A percentile compares a stretch with the other conserved stretches of the same genome.
These are phyloP conservation scores for Lateolabrax maculatus DNA, from an alignment of 2,797 vertebrate species.

Conservation along the genomic window DNA sequence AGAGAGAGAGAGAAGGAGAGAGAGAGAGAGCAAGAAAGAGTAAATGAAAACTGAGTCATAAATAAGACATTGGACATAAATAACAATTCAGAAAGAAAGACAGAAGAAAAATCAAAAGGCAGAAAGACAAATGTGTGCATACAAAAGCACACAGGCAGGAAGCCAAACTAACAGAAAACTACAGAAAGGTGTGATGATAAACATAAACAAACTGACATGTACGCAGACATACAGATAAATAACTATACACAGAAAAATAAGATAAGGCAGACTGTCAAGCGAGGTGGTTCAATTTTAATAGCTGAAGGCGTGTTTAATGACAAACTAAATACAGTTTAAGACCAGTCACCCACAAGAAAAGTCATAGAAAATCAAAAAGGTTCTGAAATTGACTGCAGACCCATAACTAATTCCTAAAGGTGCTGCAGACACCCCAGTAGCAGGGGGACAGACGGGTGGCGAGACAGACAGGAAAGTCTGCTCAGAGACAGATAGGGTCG, in stretches of 20 bases:
- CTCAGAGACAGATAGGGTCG: slow-evolving; percentile 20
- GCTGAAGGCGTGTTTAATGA: not conserved
- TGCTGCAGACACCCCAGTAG: not conserved
- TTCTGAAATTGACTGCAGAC: not conserved
- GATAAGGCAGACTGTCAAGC: not conserved
- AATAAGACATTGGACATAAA: not conserved
- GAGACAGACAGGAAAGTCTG: slow-evolving; percentile 1
- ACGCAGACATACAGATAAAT: not conserved
- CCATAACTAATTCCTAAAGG: not conserved
- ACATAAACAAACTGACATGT: not conserved
- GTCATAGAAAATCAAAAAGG: not conserved
- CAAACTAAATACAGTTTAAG: not conserved
- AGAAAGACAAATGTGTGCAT: not conserved
- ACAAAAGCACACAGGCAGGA: not conserved
- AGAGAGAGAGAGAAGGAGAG: not conserved
- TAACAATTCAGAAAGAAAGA: not conserved
- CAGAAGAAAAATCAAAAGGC: not conserved
- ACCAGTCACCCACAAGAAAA: not conserved
- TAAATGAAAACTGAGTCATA: not conserved
- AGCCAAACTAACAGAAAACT: not conserved
- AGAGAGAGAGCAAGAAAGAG: not conserved
- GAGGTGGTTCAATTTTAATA: not conserved
- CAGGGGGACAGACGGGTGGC: not conserved
- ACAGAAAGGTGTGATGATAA: not conserved
- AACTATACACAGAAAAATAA: not conserved